Base-by-base conservation (phyloP, 2,797 vertebrate species). In the Gymnoscopelus braueri region DNA sequence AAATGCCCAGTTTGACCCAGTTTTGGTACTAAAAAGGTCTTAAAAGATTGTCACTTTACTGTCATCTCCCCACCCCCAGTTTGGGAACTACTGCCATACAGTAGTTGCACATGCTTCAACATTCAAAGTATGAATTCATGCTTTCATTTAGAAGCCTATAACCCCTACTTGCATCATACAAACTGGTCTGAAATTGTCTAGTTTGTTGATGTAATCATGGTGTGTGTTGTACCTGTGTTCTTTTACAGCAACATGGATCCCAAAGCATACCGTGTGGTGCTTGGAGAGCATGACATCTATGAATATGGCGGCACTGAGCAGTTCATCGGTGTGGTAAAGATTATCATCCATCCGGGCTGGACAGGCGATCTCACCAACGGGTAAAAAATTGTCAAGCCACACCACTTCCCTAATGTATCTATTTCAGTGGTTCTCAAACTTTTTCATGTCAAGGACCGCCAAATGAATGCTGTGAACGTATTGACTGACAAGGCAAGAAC, bases 321-420 rank as follows among this genome's bases (percentile, higher is more conserved):
- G 85, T 77, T 79, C 58, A 29, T 26, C 12, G 3, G 0, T 1
- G 88, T 92, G 68, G 79, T 81, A 0, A 60, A 0, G 0, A 88
- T 93, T 14, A 2, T 13, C 2, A 47, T 93, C 58, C 91, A 92
- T 65, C 91, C 89, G 24, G 12, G 4, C 3, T 93, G 91, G 91
- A 91, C 13, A 47, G 80, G 54, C 57, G 69, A 92, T 0, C 83
- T 91, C 32, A 78, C 0, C 74, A 78, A 79, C 0, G 91, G 92
- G 90, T 93, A 83, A 79, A 64, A 14, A 24, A 0, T 23, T 3
- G 64, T 0, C 4, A 67, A 60, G 3, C 47, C 48, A 52, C 4
- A 6, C 32, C 8, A 10, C 3, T n/a, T 74, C 1, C 12, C n/a
- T 67, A 13, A 50, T 69, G 39, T 44, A 56, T 10, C 3, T 23